phyloP scores from a whole-genome alignment of 1,140 invertebrate genomes.

The Aethina tumida region DNA sequence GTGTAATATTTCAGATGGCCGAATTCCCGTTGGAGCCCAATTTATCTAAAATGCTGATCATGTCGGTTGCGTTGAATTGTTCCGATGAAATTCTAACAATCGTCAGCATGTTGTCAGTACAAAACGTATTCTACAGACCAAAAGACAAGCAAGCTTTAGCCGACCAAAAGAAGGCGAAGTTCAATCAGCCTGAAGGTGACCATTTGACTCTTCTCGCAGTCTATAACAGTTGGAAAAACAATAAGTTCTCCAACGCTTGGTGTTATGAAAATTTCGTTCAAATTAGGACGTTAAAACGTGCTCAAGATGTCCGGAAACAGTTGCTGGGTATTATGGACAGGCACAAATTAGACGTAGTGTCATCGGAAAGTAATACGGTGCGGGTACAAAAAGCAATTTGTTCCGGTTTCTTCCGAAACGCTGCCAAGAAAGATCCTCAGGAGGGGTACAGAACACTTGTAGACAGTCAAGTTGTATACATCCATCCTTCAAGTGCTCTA shows the following conservation, averaged over 20 bases:
- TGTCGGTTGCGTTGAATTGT: constrained; percentile 97
- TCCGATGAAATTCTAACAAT: constrained; percentile 98
- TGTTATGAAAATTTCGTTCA: constrained; percentile 99
- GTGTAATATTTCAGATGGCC: constrained; percentile 69
- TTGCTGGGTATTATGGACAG: constrained; percentile 96
- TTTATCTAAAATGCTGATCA: constrained; percentile 98
- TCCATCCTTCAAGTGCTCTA: constrained; percentile 95
- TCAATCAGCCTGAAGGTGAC: constrained; percentile 97
- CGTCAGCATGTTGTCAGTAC: constrained; percentile 97
- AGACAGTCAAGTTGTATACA: constrained; percentile 97
- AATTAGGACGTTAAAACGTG: constrained; percentile 89
- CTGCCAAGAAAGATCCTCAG: constrained; percentile 98
- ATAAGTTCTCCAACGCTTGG: constrained; percentile 98
- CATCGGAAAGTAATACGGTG: constrained; percentile 91
- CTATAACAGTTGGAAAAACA: constrained; percentile 99
- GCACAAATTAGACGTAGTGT: constrained; percentile 95
- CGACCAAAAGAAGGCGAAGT: constrained; percentile 98
- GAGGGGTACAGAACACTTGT: constrained; percentile 97
- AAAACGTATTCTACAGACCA: constrained; percentile 96
- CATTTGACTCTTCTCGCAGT: constrained; percentile 96
- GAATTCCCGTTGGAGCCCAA: constrained; percentile 98
- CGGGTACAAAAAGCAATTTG: constrained; percentile 97
- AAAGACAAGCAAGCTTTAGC: constrained; percentile 97
- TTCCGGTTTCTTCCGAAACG: constrained; percentile 98
- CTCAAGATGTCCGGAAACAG: constrained; percentile 98